These are phyloP conservation scores for Oreotrochilus melanogaster DNA, from an alignment of 2,113 vertebrate species.

Conservation along the genomic window DNA sequence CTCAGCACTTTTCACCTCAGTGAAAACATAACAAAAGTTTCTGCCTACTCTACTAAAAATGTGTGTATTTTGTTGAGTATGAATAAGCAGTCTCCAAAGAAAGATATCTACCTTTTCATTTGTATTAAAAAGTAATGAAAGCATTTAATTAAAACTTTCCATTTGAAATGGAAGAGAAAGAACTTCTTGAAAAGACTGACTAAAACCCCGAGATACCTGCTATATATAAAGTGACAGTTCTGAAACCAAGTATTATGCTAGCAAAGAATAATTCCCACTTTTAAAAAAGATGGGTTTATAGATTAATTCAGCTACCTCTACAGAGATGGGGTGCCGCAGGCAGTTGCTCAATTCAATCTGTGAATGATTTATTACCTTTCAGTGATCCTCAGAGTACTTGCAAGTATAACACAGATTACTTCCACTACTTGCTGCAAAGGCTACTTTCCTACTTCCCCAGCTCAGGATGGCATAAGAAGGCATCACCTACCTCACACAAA, in stretches of 20 bases:
- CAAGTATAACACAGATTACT: neutral
- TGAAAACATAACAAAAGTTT: neutral
- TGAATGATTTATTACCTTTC: neutral
- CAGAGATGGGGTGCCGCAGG: neutral
- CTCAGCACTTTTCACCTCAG: neutral
- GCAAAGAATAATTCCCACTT: neutral
- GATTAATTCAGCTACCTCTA: neutral
- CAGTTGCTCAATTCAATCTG: neutral
- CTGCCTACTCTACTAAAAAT: neutral
- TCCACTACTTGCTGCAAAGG: neutral
- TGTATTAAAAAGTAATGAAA: neutral
- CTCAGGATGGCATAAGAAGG: neutral
- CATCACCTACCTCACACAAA: rapidly evolving
- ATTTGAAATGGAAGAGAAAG: neutral
- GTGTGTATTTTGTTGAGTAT: neutral
- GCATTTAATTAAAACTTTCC: neutral
- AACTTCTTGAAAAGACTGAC: neutral
- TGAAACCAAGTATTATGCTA: neutral
- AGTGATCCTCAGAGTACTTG: neutral
- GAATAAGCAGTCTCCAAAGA: neutral
- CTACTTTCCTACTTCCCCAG: neutral
- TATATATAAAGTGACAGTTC: neutral
- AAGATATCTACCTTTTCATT: neutral
- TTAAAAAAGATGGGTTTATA: neutral
- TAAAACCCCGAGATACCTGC: neutral